Percentiles rank a stretch among this genome's conserved stretches.
Evolutionary conservation across 2,797 vertebrate genomes (phyloP).

Genomic region (Trachurus trachurus): DNA sequence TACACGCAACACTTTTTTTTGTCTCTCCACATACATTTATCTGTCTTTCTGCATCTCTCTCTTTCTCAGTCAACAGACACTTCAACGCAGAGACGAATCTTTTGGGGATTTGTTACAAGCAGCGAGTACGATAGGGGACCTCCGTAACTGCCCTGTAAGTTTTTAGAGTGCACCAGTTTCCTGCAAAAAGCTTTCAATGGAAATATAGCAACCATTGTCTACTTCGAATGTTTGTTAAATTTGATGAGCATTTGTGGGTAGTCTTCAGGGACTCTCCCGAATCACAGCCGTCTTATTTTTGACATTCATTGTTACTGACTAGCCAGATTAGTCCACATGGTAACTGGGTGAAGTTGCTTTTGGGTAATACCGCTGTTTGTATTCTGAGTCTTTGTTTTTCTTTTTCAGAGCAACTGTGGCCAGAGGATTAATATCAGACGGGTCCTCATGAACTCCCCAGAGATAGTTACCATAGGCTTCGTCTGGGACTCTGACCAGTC

Average conservation of each 20-base stretch:
- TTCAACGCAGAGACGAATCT: slow-evolving; percentile 87
- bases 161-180: background rate
- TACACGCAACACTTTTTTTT: background rate
- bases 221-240: background rate
- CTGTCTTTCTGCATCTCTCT: slow-evolving; percentile 30
- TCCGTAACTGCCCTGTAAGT: slow-evolving; percentile 94
- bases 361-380: background rate
- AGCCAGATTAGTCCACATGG: background rate
- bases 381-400: slow-evolving; percentile 3
- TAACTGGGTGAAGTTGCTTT: slow-evolving; percentile 8
- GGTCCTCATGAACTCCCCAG: slow-evolving; percentile 98
- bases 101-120: slow-evolving; percentile 95
- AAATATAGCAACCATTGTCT: background rate
- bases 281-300: background rate
- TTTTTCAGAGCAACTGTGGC: slow-evolving; percentile 94
- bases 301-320: background rate
- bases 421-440: slow-evolving; percentile 95
- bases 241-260: background rate
- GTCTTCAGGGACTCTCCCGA: background rate
- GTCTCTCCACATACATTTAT: slow-evolving; percentile 4
- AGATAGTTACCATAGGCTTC: slow-evolving; percentile 98
- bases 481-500: slow-evolving; percentile 99
- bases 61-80: slow-evolving; percentile 80
- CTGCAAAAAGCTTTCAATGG: background rate
- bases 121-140: slow-evolving; percentile 94